Conservation (phyloP, 2,888 invertebrate species). For the Rosalia funebris region DNA sequence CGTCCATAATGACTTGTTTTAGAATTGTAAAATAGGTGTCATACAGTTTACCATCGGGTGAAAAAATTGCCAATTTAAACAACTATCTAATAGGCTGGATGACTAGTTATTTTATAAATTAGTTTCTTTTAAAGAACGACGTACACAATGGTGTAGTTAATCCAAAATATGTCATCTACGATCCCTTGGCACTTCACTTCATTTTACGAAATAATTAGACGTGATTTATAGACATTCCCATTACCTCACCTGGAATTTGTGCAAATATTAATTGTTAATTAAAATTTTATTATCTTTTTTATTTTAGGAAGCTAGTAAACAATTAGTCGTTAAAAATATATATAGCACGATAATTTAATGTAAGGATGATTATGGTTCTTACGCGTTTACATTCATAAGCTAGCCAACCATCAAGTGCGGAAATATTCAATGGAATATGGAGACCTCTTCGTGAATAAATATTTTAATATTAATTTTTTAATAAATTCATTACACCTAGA, state of each 20-base stretch:
- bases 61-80: slow-evolving; percentile 14
- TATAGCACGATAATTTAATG: slow-evolving; percentile 11
- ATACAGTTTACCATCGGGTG: slow-evolving; percentile 1
- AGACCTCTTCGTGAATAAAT: too few relatives aligned
- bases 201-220: slow-evolving; percentile 16
- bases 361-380: slow-evolving; percentile 6
- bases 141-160: slow-evolving; percentile 5
- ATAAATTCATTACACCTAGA: too few relatives aligned
- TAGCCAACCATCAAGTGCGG: too few relatives aligned
- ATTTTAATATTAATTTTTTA: too few relatives aligned
- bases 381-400: background rate
- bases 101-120: slow-evolving; percentile 16
- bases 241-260: slow-evolving; percentile 18
- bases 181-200: slow-evolving; percentile 10
- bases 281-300: slow-evolving; percentile 20
- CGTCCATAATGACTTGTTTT: slow-evolving; percentile 48
- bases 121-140: slow-evolving; percentile 10
- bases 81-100: slow-evolving; percentile 11
- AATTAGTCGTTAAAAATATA: slow-evolving; percentile 20
- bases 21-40: slow-evolving; percentile 38
- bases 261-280: slow-evolving; percentile 21
- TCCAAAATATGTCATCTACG: slow-evolving; percentile 17
- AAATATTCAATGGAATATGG: too few relatives aligned
- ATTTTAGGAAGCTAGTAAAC: slow-evolving; percentile 16
- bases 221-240: slow-evolving; percentile 16